Conservation (phyloP, 2,888 invertebrate genomes). For the Peribatodes rhomboidaria region DNA sequence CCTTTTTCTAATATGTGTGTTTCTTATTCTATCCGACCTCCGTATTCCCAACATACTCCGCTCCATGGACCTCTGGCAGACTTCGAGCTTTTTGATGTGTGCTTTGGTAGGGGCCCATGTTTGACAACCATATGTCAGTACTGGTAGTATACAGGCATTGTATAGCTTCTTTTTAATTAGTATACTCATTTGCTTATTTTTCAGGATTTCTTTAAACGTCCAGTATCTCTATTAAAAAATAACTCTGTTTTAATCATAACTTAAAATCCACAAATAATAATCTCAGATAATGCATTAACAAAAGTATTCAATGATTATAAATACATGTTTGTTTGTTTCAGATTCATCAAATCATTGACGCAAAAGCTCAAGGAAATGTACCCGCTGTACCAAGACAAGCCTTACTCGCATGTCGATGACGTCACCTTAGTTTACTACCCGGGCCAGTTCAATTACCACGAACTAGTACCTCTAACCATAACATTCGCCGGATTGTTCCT, state of each 20-base stretch:
- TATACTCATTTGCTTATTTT: no score
- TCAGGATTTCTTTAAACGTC: no score
- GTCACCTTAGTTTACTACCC: slow-evolving; percentile 93
- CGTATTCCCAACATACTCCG: no score
- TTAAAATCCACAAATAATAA: background rate
- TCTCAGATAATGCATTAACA: background rate
- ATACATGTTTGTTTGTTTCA: slow-evolving; percentile 71
- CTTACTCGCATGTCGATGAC: slow-evolving; percentile 76
- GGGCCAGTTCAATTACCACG: slow-evolving; percentile 94
- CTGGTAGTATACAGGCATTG: no score
- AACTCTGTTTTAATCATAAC: background rate
- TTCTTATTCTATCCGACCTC: no score
- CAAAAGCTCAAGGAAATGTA: slow-evolving; percentile 90
- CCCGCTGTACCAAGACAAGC: slow-evolving; percentile 88
- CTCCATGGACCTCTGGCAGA: no score
- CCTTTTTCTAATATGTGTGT: no score
- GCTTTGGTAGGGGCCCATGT: no score
- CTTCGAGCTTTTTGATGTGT: no score
- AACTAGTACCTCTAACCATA: slow-evolving; percentile 93
- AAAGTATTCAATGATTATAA: background rate
- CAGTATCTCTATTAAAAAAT: no score
- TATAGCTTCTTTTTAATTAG: no score
- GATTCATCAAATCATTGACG: slow-evolving; percentile 91
- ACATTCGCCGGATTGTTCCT: slow-evolving; percentile 95
- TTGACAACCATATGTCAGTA: no score